Evolutionary conservation across 2,888 invertebrate species (phyloP), one percentile per base, ranked within the genome.

Genomic region (Apeira syringaria): DNA sequence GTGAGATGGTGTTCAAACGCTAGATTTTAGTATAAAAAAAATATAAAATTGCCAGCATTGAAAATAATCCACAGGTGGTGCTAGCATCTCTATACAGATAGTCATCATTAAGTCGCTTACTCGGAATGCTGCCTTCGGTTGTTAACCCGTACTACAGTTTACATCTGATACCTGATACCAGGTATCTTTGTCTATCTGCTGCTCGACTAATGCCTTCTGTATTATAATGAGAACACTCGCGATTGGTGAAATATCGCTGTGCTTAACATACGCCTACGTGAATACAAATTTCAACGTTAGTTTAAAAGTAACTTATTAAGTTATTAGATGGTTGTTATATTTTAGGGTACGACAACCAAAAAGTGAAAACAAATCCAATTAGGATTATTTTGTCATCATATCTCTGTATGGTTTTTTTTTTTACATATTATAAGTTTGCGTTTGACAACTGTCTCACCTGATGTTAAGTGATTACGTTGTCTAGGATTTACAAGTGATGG

Each of bases 111-210:
- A 72, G 64, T 64, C 59, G 47, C 64, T 64, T 59, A 65, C 59
- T 59, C 67, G 85, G 84, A 85, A 85, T 85, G 82, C 71, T 66
- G 76, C 64, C 48, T 63, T 74, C 69, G 81, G 80, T 78, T 80
- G 78, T 80, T 83, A 78, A 79, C 85, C 80, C 80, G 81, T 82
- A 77, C 76, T 66, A 57, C 68, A 75, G 69, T 70, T 79, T 80
- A 78, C 82, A 80, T 83, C 82, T 80, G 81, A 84, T 82, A 83
- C 67, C 71, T 64, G 76, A 84, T 84, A 82, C 71, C 65, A 61
- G 63, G 67, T 83, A 82, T 83, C 80, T 77, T 69, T 71, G 68
- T 69, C 71, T 80, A 84, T 81, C 78, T 66, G 74, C 78, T 77
- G 80, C 81, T 68, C 38, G 39, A 51, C 49, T 70, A 70, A 74